Base-by-base conservation (phyloP, 2,113 vertebrate species). In the Nycticorax nycticorax region DNA sequence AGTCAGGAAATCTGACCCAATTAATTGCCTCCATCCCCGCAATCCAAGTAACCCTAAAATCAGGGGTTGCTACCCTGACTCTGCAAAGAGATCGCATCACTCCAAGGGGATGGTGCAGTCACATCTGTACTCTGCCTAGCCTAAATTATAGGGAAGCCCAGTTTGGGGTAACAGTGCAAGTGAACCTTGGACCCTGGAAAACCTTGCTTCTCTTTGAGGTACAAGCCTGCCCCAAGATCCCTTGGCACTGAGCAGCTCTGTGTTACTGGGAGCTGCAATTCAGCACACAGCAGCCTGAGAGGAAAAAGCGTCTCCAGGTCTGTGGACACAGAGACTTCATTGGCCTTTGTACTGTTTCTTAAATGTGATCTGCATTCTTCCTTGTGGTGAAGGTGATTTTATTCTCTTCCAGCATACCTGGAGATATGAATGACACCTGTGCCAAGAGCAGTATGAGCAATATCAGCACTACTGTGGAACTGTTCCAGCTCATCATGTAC, bases 401-500 rank as follows among this genome's bases (percentile, higher is more conserved):
- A 47, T 82, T 91, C 72, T 88, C 80, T 92, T 95, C 35, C 67
- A 95, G 94, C 33, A 47, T 18, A 20, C 16, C 53, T 91, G 69
- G 88, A 88, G 63, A 79, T 30, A 94, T 93, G 92, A 52, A 75
- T 8, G 45, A 85, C 52, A 85, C 9, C 18, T 3, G 1, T 24
- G 24, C 3, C 57, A 72, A 37, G 0, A 62, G 53, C 52, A 85
- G 2, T 13, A 95, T 93, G 74, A 78, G 32, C 53, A 63, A 10
- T 8, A 94, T 96, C 72, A 76, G 37, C 5, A 2, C 14, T 33
- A 7, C 26, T 0, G 94, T 98, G 75, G 62, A 97, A 75, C 37
- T 91, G n/a, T 96, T 98, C 88, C 98, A 98, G 93, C 24, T 97
- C 62, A 50, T 96, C 8, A 43, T 97, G 80, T 98, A 98, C 26